phyloP scores from a whole-genome alignment of 2,113 vertebrate genomes.

The Marmota monax region DNA sequence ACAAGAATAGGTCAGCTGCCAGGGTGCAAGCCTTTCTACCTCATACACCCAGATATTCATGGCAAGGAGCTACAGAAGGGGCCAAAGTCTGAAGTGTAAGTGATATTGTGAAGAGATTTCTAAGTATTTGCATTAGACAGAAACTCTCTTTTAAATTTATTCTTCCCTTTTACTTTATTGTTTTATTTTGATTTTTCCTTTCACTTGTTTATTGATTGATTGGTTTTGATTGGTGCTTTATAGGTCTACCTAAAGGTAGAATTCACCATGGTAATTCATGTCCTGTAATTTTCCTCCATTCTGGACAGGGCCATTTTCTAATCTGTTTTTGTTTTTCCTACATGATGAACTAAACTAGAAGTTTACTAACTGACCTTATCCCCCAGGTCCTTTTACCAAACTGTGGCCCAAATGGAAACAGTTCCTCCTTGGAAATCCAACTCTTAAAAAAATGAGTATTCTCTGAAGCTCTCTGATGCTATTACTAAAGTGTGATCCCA shows the following conservation, averaged over 20 bases:
- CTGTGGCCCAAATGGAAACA: neutral
- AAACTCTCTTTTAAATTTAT: neutral
- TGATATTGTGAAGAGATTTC: neutral
- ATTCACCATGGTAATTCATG: neutral
- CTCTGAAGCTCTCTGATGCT: neutral
- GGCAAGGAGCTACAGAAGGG: neutral
- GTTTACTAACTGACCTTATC: constrained; percentile 2
- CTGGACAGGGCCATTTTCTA: neutral
- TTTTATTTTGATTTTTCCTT: too few relatives aligned
- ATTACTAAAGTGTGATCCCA: neutral
- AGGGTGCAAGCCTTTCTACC: neutral
- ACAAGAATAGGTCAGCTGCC: neutral
- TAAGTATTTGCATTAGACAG: neutral
- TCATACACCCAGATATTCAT: neutral
- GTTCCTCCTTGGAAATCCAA: neutral
- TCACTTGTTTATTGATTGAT: too few relatives aligned
- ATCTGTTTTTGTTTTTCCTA: neutral
- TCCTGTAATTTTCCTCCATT: neutral
- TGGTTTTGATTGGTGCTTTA: too few relatives aligned
- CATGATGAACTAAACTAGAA: neutral
- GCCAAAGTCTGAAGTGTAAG: neutral
- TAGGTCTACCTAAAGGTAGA: too few relatives aligned
- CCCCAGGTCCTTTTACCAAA: neutral
- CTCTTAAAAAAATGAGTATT: neutral
- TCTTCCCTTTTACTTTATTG: too few relatives aligned